Percentiles rank a stretch among this genome's conserved stretches.
Conservation (phyloP, 2,888 invertebrate genomes). For the Drosophila kambysellisi region DNA sequence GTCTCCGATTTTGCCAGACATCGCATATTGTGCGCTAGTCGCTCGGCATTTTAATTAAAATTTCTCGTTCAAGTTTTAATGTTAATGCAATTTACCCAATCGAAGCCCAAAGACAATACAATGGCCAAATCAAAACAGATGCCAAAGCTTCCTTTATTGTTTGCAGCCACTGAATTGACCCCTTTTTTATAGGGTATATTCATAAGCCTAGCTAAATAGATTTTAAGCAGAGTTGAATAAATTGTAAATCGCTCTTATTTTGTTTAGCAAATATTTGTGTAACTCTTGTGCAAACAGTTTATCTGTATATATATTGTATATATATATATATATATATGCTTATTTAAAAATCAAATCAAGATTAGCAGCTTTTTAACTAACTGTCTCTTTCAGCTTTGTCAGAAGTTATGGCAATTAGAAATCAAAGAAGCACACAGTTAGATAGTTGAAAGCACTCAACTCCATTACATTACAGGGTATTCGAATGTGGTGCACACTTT, state of each 20-base stretch:
- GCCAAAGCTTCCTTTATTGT: slow-evolving; percentile 5
- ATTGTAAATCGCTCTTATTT: neutral
- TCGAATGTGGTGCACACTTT: slow-evolving; percentile 5
- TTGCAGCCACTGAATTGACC: no score
- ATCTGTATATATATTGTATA: neutral
- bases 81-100: slow-evolving; percentile 70
- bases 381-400: neutral
- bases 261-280: neutral
- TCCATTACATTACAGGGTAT: slow-evolving; percentile 26
- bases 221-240: neutral
- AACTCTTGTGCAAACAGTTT: neutral
- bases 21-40: slow-evolving; percentile 69
- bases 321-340: neutral
- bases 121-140: slow-evolving; percentile 8
- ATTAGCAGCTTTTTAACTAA: neutral
- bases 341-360: no score
- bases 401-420: neutral
- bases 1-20: slow-evolving; percentile 51
- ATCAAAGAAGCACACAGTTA: neutral
- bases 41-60: slow-evolving; percentile 73
- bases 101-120: slow-evolving; percentile 46
- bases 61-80: slow-evolving; percentile 65
- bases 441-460: neutral
- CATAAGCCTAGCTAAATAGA: neutral
- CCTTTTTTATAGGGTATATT: slow-evolving; percentile 10